Base-by-base conservation (phyloP, 1,140 invertebrate species). In the Atta texana region DNA sequence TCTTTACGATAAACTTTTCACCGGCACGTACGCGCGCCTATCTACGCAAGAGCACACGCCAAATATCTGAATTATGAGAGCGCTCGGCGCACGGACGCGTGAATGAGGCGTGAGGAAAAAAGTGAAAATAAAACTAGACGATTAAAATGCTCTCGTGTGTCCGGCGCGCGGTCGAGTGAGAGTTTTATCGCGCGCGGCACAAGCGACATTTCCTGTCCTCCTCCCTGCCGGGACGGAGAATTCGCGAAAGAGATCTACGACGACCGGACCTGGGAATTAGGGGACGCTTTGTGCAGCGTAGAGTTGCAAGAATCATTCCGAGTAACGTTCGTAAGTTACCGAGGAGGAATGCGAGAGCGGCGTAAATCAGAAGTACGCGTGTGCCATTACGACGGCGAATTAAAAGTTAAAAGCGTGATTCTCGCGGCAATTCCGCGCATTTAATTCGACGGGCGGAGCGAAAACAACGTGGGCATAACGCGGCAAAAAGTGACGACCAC, bases 61-160 rank as follows among this genome's bases (percentile, higher is more conserved):
- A 74, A 82, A 82, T 55, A 53, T 82, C 80, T 82, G 68, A 82
- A 82, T 82, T 61, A 61, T 53, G 68, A 7, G 39, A 31, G 80
- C 16, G 68, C 69, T 12, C 21, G 44, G 3, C 44, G 63, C 53
- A 21, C 21, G 63, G 31, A 49, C 53, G 21, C 14, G 71, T 14
- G 28, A 21, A 18, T 21, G 55, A 49, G 74, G 53, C 44, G 85
- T 51, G 59, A 75, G 55, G 6, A 39, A 75, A 39, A 86, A 87
- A 64, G 64, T 44, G 72, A 57, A 69, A 88, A 87, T 76, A 57
- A 68, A 89, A 87, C 57, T 74, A 78, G 76, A 66, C 77, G 71
- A 66, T 87, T 78, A 85, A 85, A 85, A 85, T 78, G 82, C 74
- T 78, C 61, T 44, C 61, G 59, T 49, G 49, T 85, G 61, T 85